Evolutionary conservation across 2,797 vertebrate genomes (phyloP).

Genomic region (Dryobates pubescens): DNA sequence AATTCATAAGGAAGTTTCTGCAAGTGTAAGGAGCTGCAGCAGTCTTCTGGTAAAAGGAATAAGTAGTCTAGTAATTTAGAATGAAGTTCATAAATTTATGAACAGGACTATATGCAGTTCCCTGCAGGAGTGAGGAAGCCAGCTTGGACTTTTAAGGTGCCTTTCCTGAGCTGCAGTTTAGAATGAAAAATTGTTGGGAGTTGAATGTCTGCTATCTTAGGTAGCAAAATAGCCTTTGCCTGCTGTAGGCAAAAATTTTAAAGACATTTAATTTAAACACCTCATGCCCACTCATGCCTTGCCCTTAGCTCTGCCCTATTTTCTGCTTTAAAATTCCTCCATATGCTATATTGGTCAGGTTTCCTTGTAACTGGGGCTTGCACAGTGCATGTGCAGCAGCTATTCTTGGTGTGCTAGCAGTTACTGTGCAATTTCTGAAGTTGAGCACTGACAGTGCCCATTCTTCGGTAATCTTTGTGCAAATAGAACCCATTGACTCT

Average conservation of each 20-base stretch:
- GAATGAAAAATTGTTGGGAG: background rate
- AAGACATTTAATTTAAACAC: background rate
- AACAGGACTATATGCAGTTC: background rate
- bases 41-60: background rate
- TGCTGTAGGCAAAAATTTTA: background rate
- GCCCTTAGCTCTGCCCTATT: background rate
- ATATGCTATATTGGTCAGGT: background rate
- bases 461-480: background rate
- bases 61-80: background rate
- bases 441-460: background rate
- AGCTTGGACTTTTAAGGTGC: background rate
- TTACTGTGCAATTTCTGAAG: background rate
- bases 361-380: background rate
- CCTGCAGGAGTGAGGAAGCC: background rate
- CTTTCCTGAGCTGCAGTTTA: background rate
- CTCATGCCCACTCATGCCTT: background rate
- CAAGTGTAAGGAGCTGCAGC: background rate
- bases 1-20: slow-evolving; percentile 20
- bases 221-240: background rate
- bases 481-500: background rate
- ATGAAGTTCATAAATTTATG: slow-evolving; percentile 16
- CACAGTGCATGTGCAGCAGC: background rate
- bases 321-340: background rate
- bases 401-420: background rate
- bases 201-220: background rate